Evolutionary conservation across 2,113 vertebrate genomes (phyloP), one percentile per base, ranked within the genome.

Genomic region (Typhlomys cinereus): DNA sequence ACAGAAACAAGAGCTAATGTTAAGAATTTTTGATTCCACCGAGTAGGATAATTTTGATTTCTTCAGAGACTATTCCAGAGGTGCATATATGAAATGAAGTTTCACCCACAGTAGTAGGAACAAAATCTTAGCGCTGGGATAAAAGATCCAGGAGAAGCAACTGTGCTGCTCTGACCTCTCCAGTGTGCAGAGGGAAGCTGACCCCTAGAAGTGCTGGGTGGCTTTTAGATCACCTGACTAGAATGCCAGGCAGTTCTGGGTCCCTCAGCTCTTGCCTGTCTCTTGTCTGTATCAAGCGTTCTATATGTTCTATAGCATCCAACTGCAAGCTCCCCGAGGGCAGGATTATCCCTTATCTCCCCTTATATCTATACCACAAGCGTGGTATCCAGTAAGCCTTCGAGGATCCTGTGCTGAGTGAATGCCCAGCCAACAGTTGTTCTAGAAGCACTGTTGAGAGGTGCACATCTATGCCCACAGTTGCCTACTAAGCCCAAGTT

Each of bases 281-380:
- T 21, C 73, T 18, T 23, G 34, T 67, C 21, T 57, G 54, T 57
- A 18, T 57, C 21, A 4, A 21, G 34, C 46, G 39, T 20, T 1
- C 11, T 0, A 1, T 46, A 69, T n/a, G 50, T 23, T 21, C 21
- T 8, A 10, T 1, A 34, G 36, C 41, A 0, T 13, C 59, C 0
- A 20, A 66, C 25, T 36, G 1, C 27, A 41, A 39, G 54, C 41
- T 20, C 36, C 20, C 39, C 0, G 12, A 57, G 3, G 48, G 36
- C 36, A 12, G 44, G 34, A 10, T 20, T 14, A 18, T 29, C 36
- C 66, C 44, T 61, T 50, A 9, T 73, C 67, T 73, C 57, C 73
- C 50, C 74, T n/a, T 69, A 46, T 21, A 25, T 31, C 39, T 34
- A 23, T 31, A 29, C 39, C 25, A 50, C 14, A 11, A 23, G 25